Percentiles rank a stretch among this genome's conserved stretches.
These are phyloP conservation scores for Platynereis dumerilii DNA, from an alignment of 2,888 invertebrate genomes.

Conservation along the genomic window DNA sequence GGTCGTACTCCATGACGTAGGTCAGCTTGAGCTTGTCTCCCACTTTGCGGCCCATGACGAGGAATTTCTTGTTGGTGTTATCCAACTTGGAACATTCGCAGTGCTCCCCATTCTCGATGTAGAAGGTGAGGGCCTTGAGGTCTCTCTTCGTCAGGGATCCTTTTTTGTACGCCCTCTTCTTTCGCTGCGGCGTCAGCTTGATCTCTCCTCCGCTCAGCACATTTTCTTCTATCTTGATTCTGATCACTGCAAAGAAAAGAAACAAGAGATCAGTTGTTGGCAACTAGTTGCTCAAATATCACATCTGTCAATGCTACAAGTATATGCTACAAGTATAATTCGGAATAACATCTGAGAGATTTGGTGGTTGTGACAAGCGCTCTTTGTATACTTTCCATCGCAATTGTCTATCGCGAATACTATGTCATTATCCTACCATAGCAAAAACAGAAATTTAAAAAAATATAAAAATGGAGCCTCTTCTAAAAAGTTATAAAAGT, in stretches of 20 bases:
- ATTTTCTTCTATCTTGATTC: conserved; percentile 2
- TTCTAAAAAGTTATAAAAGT: no score
- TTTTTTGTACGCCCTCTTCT: conserved; percentile 38
- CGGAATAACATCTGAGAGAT: no score
- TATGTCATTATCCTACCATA: no score
- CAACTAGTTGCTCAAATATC: no score
- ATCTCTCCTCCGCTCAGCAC: conserved; percentile 23
- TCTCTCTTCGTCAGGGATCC: conserved; percentile 31
- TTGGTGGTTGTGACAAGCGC: no score
- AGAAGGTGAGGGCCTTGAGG: conserved; percentile 29
- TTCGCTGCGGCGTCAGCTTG: conserved; percentile 36
- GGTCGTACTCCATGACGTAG: conserved; percentile 36
- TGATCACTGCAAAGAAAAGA: neutral
- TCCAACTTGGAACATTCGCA: conserved; percentile 38
- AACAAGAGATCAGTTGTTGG: no score
- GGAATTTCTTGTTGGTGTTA: conserved; percentile 27
- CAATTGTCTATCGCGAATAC: no score
- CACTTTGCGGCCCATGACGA: conserved; percentile 40
- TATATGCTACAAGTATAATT: no score
- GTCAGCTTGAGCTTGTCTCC: conserved; percentile 34
- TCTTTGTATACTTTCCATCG: no score
- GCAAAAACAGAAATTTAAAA: no score
- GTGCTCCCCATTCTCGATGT: conserved; percentile 34
- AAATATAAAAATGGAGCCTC: no score
- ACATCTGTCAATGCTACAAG: no score